Evolutionary conservation across 2,797 vertebrate genomes (phyloP), one percentile per base, ranked within the genome.

Genomic region (Cyclopterus lumpus): DNA sequence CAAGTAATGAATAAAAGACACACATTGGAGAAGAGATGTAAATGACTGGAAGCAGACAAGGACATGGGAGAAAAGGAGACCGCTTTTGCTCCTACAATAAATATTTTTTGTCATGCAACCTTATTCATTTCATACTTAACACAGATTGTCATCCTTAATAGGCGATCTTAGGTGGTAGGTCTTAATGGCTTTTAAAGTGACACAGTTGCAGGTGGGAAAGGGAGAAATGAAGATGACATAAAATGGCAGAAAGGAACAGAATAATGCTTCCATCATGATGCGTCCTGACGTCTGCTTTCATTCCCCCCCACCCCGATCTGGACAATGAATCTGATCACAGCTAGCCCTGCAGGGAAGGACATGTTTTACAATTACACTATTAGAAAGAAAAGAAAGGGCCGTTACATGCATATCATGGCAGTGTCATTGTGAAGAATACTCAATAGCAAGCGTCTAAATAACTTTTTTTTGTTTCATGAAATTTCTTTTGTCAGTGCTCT

Each of bases 1-100:
- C 80, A 77, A 81, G 58, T 75, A 77, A 83, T 75, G 63, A 86
- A 85, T 53, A 77, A 80, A 82, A 83, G 53, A 51, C 38, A 75
- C 79, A 79, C 67, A 65, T 24, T 59, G 30, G 32, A 78, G 76
- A 51, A 77, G 74, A 60, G 14, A 84, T 82, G 70, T 61, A 77
- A 87, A 81, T 63, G 12, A 73, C 34, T 24, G 8, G 28, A 61
- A 49, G 67, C 49, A 71, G 59, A 67, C 2, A 49, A 68, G 20
- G 34, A 71, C 65, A 64, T 46, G 15, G 20, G 8, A 57, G 28
- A 74, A 61, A 71, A 32, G 20, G 22, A 68, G 24, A 73, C 14
- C 14, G 12, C 12, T 60, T 70, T 61, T 77, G 32, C 66, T 48
- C 57, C n/a, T 6, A 65, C 12, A 40, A 16, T 42, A 36, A 24